phyloP scores from a whole-genome alignment of 2,113 vertebrate species.

The Ochotona curzoniae region DNA sequence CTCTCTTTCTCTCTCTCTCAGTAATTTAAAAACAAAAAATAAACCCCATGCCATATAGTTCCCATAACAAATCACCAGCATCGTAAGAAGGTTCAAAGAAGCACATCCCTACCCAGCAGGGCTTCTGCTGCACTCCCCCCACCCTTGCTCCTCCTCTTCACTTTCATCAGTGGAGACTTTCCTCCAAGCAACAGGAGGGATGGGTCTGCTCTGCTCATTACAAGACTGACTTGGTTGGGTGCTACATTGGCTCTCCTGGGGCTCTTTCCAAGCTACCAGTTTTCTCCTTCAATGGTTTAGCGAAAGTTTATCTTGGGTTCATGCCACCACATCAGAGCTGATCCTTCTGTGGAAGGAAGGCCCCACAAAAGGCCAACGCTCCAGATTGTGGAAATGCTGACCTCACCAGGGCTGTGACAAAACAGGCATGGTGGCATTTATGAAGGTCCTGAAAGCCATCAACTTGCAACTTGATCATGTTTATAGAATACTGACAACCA shows the following conservation, averaged over 20 bases:
- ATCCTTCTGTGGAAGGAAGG: conserved; percentile 25
- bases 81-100: not conserved
- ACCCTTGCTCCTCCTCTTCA: conserved; percentile 1
- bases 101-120: not conserved
- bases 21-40: too few relatives aligned
- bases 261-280: conserved; percentile 66
- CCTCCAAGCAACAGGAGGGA: conserved; percentile 40
- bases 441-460: not conserved
- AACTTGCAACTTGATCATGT: not conserved
- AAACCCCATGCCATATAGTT: not conserved
- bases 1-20: too few relatives aligned
- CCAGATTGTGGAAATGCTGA: conserved; percentile 7
- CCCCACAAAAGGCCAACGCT: conserved; percentile 41
- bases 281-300: conserved; percentile 71
- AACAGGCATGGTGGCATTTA: not conserved
- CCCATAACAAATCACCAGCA: accelerated
- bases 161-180: conserved; percentile 60
- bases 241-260: not conserved
- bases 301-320: conserved; percentile 75
- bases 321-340: conserved; percentile 61
- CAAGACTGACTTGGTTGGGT: conserved; percentile 45
- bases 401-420: not conserved
- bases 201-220: conserved; percentile 61
- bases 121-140: conserved; percentile 34
- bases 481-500: not conserved